Percentiles rank a stretch among this genome's conserved stretches.
phyloP scores from a whole-genome alignment of 2,888 invertebrate genomes.

The Drosophila demipolita region DNA sequence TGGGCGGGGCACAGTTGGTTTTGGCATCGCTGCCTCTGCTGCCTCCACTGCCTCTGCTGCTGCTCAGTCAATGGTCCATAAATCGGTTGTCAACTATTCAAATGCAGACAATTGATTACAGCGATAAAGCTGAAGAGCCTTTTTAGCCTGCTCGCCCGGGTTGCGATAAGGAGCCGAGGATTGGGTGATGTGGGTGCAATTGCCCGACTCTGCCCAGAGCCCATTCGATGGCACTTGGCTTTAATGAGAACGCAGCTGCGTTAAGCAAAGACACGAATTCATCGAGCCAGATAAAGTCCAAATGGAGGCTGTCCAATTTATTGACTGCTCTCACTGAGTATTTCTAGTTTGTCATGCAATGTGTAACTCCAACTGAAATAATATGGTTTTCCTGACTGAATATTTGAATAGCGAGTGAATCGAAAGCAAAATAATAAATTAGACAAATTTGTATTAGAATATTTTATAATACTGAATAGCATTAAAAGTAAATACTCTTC shows the following conservation, averaged over 20 bases:
- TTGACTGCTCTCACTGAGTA: background rate
- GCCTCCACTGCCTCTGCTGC: conserved; percentile 36
- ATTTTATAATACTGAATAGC: background rate
- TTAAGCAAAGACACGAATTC: conserved; percentile 42
- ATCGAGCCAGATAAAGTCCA: conserved; percentile 27
- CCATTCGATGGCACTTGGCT: conserved; percentile 33
- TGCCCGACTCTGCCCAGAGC: conserved; percentile 7
- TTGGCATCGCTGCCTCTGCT: conserved; percentile 23
- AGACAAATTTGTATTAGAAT: no score
- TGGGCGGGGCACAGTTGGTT: conserved; percentile 46
- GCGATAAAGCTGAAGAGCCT: conserved; percentile 79
- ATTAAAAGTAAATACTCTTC: background rate
- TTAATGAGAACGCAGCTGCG: conserved; percentile 75
- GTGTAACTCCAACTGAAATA: background rate
- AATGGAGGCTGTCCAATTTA: conserved; percentile 10
- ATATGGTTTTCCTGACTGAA: background rate
- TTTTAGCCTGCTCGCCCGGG: conserved; percentile 42
- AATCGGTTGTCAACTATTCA: conserved; percentile 82
- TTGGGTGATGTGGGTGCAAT: conserved; percentile 12
- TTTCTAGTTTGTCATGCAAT: background rate
- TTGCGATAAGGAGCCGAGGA: background rate
- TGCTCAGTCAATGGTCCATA: conserved; percentile 79
- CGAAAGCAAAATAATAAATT: no score
- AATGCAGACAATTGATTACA: conserved; percentile 79
- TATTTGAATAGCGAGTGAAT: background rate